Evolutionary conservation across 1,140 invertebrate species (phyloP).

Genomic region (Orius insidiosus): DNA sequence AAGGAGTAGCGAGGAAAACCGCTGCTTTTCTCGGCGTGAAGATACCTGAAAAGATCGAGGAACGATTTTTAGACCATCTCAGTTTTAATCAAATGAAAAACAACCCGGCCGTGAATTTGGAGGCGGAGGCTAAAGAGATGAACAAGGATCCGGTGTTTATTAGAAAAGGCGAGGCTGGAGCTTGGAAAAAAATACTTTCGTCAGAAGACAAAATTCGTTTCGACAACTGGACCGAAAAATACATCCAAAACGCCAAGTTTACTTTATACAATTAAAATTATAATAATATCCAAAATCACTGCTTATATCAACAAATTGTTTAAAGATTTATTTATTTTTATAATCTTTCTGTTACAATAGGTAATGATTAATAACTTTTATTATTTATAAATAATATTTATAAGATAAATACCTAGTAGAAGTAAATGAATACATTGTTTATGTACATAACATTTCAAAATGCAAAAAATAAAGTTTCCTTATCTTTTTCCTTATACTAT

Average conservation of each 20-base stretch:
- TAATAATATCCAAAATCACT: too few relatives aligned
- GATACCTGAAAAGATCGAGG: slow-evolving; percentile 42
- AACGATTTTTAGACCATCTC: slow-evolving; percentile 49
- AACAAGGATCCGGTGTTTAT: slow-evolving; percentile 36
- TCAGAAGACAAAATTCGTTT: slow-evolving; percentile 31
- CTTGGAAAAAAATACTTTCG: slow-evolving; percentile 28
- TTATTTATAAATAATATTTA: too few relatives aligned
- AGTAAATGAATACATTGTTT: too few relatives aligned
- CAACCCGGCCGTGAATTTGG: slow-evolving; percentile 21
- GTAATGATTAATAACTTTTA: too few relatives aligned
- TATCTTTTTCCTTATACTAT: too few relatives aligned
- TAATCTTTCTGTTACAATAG: too few relatives aligned
- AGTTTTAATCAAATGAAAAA: slow-evolving; percentile 48
- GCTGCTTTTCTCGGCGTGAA: slow-evolving; percentile 53
- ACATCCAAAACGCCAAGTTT: slow-evolving; percentile 24
- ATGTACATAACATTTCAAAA: too few relatives aligned
- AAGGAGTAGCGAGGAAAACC: slow-evolving; percentile 40
- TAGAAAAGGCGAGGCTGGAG: slow-evolving; percentile 31
- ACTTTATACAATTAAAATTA: neutral
- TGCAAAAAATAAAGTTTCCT: too few relatives aligned
- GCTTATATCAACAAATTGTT: too few relatives aligned
- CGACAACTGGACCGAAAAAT: slow-evolving; percentile 35
- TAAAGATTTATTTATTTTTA: too few relatives aligned
- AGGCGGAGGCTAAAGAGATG: slow-evolving; percentile 23
- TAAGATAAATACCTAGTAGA: too few relatives aligned